Conservation (phyloP, 2,797 vertebrate species). For the Streptopelia turtur region DNA sequence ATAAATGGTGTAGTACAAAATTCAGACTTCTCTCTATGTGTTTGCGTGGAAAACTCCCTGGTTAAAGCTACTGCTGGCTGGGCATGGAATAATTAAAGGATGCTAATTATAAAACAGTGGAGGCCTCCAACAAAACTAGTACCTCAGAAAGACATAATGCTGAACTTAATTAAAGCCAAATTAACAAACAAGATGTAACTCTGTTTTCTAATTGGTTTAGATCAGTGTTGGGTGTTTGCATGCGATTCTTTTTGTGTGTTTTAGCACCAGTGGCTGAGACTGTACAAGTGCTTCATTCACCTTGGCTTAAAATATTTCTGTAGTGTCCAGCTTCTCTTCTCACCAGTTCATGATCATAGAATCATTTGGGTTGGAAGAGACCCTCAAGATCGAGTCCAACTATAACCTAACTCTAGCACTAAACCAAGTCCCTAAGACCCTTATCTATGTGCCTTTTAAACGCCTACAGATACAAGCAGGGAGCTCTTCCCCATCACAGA, state of each 20-base stretch:
- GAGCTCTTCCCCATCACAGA: background rate
- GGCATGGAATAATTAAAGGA: conserved; percentile 15
- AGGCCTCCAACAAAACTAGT: background rate
- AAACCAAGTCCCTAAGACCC: no score
- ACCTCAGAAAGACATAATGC: background rate
- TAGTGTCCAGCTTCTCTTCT: background rate
- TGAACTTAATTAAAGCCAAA: conserved; percentile 33
- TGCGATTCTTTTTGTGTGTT: background rate
- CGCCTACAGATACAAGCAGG: background rate
- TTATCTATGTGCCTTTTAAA: no score
- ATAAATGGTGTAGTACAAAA: background rate
- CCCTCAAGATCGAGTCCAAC: no score
- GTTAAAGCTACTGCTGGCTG: background rate
- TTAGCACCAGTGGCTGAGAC: background rate
- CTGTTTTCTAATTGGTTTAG: background rate
- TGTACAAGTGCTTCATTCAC: background rate
- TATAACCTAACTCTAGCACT: no score
- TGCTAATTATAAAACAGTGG: conserved; percentile 44
- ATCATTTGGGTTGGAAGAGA: no score
- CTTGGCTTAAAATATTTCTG: background rate
- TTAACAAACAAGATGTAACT: background rate
- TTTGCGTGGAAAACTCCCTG: conserved; percentile 21
- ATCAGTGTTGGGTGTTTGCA: background rate
- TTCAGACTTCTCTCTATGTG: background rate
- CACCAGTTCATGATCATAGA: background rate